Conservation (phyloP, 2,113 vertebrate species). For the Orthonyx spaldingii region DNA sequence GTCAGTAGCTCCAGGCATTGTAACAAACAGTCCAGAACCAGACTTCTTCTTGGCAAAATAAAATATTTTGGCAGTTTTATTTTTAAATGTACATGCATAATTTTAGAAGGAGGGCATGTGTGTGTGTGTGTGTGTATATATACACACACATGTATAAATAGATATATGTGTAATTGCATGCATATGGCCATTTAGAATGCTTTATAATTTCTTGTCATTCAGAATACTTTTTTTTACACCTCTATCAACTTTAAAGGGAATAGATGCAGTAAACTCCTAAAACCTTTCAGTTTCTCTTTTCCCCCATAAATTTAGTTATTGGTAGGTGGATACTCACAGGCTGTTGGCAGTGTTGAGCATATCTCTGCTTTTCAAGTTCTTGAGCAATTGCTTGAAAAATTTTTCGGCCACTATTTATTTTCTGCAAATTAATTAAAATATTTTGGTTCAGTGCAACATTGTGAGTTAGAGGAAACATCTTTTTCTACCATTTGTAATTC, state of each 20-base stretch:
- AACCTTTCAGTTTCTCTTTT: not conserved
- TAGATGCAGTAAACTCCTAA: not conserved
- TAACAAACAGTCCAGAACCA: not conserved
- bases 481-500: not conserved
- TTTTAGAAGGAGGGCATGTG: not conserved
- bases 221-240: not conserved
- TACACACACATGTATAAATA: not conserved
- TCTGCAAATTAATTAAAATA: conserved; percentile 20
- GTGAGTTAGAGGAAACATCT: not conserved
- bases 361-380: conserved; percentile 70
- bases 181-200: not conserved
- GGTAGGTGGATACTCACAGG: conserved; percentile 53
- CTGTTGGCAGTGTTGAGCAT: not conserved
- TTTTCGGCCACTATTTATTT: conserved; percentile 45
- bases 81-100: not conserved
- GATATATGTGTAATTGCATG: not conserved
- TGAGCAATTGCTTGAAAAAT: conserved; percentile 76
- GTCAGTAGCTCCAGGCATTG: not conserved
- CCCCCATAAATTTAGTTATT: not conserved
- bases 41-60: not conserved
- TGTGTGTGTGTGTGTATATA: not conserved
- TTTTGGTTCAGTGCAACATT: not conserved
- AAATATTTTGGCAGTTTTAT: not conserved
- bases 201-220: not conserved
- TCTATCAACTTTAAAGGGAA: not conserved